Conservation (phyloP, 2,888 invertebrate genomes). For the Rugalucina vietnamica region DNA sequence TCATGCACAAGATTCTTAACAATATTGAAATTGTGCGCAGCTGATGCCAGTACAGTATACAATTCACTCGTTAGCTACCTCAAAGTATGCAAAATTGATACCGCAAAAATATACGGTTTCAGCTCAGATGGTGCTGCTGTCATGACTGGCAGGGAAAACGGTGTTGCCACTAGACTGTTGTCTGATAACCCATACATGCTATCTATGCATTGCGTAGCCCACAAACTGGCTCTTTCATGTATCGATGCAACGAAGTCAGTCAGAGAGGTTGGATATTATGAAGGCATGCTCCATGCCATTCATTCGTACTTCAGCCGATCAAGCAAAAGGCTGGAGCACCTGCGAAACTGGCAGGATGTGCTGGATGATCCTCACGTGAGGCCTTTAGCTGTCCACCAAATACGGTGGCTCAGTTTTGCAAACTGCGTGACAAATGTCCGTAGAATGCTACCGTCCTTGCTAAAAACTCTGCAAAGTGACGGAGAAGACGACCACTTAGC, state of each 20-base stretch:
- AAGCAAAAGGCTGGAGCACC: conserved; percentile 36
- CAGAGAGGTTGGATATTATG: conserved; percentile 31
- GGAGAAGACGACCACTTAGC: conserved; percentile 33
- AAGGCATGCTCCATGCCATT: conserved; percentile 25
- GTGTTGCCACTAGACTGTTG: conserved; percentile 21
- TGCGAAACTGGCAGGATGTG: conserved; percentile 43
- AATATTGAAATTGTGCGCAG: conserved; percentile 28
- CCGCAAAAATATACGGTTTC: conserved; percentile 33
- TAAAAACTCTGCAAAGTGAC: conserved; percentile 39
- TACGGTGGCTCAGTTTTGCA: conserved; percentile 20
- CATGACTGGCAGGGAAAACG: conserved; percentile 38
- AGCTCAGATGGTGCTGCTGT: conserved; percentile 45
- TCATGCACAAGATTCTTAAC: conserved; percentile 25
- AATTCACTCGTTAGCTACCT: conserved; percentile 32
- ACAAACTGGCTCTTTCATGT: conserved; percentile 38
- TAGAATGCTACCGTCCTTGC: conserved; percentile 20
- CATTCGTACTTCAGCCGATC: conserved; percentile 31
- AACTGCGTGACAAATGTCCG: conserved; percentile 38
- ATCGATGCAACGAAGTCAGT: conserved; percentile 36
- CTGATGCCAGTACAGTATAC: conserved; percentile 31
- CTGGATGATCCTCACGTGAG: not conserved
- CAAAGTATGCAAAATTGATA: conserved; percentile 32
- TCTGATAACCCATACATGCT: conserved; percentile 42
- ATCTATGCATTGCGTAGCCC: conserved; percentile 34
- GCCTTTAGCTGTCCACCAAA: not conserved